Conservation (phyloP, 2,113 vertebrate species). For the Suncus etruscus region DNA sequence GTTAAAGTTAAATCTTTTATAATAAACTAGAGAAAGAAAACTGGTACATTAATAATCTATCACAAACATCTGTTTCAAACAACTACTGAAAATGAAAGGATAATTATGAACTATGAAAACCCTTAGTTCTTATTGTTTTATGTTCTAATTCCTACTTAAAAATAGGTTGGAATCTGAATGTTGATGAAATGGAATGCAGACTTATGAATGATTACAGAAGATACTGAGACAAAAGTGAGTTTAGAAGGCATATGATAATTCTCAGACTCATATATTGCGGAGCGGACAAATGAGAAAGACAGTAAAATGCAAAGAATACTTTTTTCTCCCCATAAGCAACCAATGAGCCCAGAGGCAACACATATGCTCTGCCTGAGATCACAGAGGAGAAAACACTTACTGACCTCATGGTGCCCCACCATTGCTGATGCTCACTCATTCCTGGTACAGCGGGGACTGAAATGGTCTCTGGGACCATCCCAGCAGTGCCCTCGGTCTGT, state of each 20-base stretch:
- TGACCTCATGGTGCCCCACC: neutral
- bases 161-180: slow-evolving; percentile 37
- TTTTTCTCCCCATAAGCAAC: slow-evolving; percentile 1
- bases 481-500: neutral
- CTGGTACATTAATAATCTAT: slow-evolving; percentile 35
- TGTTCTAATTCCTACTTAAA: neutral
- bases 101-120: neutral
- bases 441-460: neutral
- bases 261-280: neutral
- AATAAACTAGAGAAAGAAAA: slow-evolving; percentile 52
- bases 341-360: neutral
- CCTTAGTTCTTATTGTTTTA: neutral
- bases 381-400: neutral
- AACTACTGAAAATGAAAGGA: neutral
- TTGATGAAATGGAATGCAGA: neutral
- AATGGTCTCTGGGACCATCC: no score
- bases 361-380: neutral
- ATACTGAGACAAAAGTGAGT: neutral
- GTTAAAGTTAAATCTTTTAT: slow-evolving; percentile 49
- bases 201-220: neutral
- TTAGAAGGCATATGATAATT: neutral
- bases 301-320: slow-evolving; percentile 41
- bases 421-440: neutral
- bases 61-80: neutral
- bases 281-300: neutral